Base-by-base conservation (phyloP, 30 jellyfish, hydroid and myxozoan genomes). In the Hydractinia echinata region DNA sequence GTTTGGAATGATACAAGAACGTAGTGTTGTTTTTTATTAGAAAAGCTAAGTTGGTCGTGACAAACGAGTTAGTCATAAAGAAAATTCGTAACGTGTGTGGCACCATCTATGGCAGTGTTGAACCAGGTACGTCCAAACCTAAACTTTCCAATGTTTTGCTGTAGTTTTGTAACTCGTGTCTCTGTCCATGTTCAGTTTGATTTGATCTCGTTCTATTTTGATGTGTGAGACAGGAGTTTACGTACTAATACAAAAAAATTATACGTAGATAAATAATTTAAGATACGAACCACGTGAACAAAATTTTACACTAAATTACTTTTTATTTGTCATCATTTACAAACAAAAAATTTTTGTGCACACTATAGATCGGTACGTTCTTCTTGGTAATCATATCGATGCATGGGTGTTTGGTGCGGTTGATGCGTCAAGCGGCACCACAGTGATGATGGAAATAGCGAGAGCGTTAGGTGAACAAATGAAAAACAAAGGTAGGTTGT, bases 41-140 rank as follows among this genome's bases (percentile, higher is more conserved):
- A 89, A 83, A 79, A 54, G 95, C 73, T 6, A 76, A 77, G 54
- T 55, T 90, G 16, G 95, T 78, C 69, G 95, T 90, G 14, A 84
- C 79, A 64, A 90, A 90, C 61, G 89, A 76, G 11, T 48, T 67
- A 53, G 83, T 81, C n/a, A 67, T 62, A 48, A 52, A 73, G 80
- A 74, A 72, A 50, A 90, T 90, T 15, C 84, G 92, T 55, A 86
- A 90, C 60, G 94, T 90, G 8, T 83, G 87, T 66, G 97, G n/a
- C 68, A 84, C 95, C 4, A 19, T 90, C 44, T 58, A 77, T 20
- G 97, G 97, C 4, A 82, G 89, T 8, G 20, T 55, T 5, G 97
- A 90, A 39, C 97, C 97, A 84, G 97, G 97, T n/a, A 30, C 2
- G 44, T 30, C 44, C 44, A 30, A 30, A 30, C 44, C 44, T 30